Evolutionary conservation across 2,113 vertebrate species (phyloP).

Genomic region (Cottus gobio): DNA sequence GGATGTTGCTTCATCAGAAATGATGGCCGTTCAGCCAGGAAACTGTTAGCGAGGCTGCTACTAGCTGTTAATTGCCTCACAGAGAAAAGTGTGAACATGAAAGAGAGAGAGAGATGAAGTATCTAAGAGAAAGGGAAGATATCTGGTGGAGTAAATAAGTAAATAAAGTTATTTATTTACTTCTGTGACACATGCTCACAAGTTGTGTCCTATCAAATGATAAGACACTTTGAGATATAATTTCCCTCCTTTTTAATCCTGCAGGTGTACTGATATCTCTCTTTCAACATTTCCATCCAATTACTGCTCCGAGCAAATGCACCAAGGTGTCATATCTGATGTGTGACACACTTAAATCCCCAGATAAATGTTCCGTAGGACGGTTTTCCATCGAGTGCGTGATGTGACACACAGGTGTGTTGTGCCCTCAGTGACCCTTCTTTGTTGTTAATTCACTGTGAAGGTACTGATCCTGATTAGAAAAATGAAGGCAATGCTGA

Average conservation of each 20-base stretch:
- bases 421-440: background rate
- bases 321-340: background rate
- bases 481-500: no score
- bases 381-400: background rate
- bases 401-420: background rate
- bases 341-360: background rate
- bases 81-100: conserved; percentile 21
- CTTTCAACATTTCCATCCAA: conserved; percentile 1
- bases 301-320: background rate
- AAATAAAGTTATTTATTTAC: no score
- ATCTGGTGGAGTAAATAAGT: no score
- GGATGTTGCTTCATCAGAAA: no score
- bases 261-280: conserved; percentile 11
- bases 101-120: background rate
- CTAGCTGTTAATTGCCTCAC: conserved; percentile 52
- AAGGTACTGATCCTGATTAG: background rate
- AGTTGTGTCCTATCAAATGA: background rate
- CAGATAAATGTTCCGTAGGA: background rate
- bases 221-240: background rate
- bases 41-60: conserved; percentile 21
- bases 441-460: background rate
- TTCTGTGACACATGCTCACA: background rate
- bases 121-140: background rate
- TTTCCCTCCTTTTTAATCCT: background rate
- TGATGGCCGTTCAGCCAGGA: no score